Percentiles rank a stretch among this genome's conserved stretches.
These are phyloP conservation scores for Atlantisia rogersi DNA, from an alignment of 2,113 vertebrate genomes.

Conservation along the genomic window DNA sequence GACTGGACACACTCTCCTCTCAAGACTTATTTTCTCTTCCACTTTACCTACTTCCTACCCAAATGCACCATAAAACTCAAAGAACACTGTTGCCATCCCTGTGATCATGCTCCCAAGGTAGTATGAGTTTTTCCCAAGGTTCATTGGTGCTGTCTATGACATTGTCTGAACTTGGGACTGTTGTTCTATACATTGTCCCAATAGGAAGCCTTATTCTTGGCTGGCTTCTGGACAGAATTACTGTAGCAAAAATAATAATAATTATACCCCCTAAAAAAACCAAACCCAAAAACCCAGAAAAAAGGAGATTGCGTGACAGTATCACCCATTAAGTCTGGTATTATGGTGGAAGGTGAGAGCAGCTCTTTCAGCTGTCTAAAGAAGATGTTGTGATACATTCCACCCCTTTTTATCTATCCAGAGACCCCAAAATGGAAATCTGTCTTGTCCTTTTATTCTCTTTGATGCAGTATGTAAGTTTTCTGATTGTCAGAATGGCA, in stretches of 20 bases:
- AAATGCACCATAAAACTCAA: not conserved
- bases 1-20: not conserved
- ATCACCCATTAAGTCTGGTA: not conserved
- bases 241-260: not conserved
- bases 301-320: not conserved
- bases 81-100: not conserved
- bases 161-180: not conserved
- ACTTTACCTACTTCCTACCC: not conserved
- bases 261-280: not conserved
- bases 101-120: not conserved
- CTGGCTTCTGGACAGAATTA: not conserved
- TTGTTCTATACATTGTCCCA: not conserved
- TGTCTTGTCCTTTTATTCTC: not conserved
- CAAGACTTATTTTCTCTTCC: not conserved
- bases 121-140: not conserved
- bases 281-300: too few relatives aligned
- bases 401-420: not conserved
- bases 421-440: not conserved
- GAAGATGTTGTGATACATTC: not conserved
- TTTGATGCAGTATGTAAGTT: not conserved
- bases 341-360: not conserved
- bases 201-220: not conserved
- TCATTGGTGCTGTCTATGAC: not conserved
- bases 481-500: not conserved
- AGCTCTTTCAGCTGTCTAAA: not conserved